Evolutionary conservation across 2,113 vertebrate species (phyloP).

Genomic region (Limnothrissa miodon): DNA sequence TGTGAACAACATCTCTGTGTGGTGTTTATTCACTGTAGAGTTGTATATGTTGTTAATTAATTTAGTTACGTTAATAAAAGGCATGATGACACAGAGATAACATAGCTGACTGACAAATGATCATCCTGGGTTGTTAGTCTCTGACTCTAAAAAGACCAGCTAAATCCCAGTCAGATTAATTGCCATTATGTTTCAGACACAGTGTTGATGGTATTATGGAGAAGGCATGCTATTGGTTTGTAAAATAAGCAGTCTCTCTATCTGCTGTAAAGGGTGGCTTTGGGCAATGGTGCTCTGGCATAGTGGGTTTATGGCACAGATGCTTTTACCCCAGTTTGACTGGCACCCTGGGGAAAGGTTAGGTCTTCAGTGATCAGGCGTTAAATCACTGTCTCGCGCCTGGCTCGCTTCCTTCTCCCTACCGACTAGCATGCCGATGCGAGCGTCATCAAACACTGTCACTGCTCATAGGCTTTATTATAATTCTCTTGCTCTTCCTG

Average conservation of each 20-base stretch:
- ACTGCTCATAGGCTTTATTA: background rate
- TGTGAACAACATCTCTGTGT: too few species aligned
- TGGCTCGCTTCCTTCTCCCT: slow-evolving; percentile 25
- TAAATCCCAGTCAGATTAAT: too few species aligned
- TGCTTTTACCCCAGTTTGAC: slow-evolving; percentile 41
- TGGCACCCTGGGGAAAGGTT: slow-evolving; percentile 27
- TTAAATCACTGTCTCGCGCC: slow-evolving; percentile 52
- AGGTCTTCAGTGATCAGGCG: slow-evolving; percentile 27
- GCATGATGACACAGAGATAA: too few species aligned
- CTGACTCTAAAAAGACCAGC: too few species aligned
- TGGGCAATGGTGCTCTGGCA: background rate
- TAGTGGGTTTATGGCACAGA: background rate
- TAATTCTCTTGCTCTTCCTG: background rate
- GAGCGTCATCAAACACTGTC: background rate
- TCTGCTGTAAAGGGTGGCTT: background rate
- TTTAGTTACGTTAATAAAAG: too few species aligned
- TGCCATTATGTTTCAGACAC: too few species aligned
- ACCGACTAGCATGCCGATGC: background rate
- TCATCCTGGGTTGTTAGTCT: too few species aligned
- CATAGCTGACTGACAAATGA: too few species aligned
- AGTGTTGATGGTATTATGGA: too few species aligned
- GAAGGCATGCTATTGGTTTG: background rate
- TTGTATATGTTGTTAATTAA: too few species aligned
- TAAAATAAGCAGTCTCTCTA: background rate
- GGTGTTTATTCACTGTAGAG: too few species aligned